phyloP scores from a whole-genome alignment of 2,888 invertebrate species.

The Holacanthella duospinosa region DNA sequence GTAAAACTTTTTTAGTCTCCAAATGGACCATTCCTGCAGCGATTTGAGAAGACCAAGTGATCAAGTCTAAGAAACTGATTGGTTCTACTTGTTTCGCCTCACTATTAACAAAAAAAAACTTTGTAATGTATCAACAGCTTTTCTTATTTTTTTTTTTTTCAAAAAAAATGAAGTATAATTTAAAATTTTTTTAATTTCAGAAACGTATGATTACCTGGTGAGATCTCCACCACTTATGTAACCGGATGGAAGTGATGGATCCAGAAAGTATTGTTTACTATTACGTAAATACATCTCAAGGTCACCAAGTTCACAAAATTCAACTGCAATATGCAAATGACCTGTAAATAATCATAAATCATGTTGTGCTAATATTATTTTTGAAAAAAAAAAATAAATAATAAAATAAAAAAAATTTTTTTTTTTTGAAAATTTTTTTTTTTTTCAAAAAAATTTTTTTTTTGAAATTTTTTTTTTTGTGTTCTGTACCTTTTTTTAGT shows the following conservation, averaged over 20 bases:
- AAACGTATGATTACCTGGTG: too few species aligned
- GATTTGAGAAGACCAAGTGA: neutral
- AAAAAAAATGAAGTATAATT: too few species aligned
- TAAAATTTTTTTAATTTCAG: too few species aligned
- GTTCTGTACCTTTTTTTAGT: too few species aligned
- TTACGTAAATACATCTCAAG: neutral
- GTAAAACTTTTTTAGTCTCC: neutral
- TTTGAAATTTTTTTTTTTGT: too few species aligned
- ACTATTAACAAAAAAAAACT: neutral
- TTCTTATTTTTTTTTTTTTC: too few species aligned
- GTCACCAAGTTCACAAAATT: conserved; percentile 7
- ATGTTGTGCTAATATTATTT: too few species aligned
- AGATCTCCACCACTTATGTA: neutral
- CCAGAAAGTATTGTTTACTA: neutral
- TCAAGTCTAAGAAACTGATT: neutral
- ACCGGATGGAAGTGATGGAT: neutral
- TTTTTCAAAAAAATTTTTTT: too few species aligned
- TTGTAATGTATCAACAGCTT: too few species aligned
- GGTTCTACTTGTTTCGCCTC: neutral
- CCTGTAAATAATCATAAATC: neutral
- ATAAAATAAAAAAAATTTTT: too few species aligned
- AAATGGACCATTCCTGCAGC: neutral
- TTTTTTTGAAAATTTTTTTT: too few species aligned
- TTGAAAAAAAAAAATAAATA: too few species aligned
- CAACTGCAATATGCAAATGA: neutral